Evolutionary conservation across 2,888 invertebrate genomes (phyloP), one percentile per base, ranked within the genome.

Genomic region (Galerucella nymphaeae): DNA sequence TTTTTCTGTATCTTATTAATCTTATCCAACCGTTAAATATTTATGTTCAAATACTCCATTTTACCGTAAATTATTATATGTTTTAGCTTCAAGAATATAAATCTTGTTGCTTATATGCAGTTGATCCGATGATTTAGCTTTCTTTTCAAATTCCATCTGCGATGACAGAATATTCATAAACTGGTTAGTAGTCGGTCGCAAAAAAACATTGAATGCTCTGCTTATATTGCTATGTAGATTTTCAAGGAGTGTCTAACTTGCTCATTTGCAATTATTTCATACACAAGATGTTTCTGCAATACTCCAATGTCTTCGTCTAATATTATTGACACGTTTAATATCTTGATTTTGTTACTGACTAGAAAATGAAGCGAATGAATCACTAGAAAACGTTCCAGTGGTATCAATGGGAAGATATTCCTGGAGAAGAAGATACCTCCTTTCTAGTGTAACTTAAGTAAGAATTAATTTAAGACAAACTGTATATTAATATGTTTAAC

Each of bases 121-220:
- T 65, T 68, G 72, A 69, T 75, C 74, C 68, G 77, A 75, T 73
- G 77, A 71, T 66, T 73, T 71, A 74, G 75, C 75, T 77, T 77
- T 77, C 77, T 77, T 76, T 76, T 73, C 74, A 70, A 75, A 76
- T 77, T 76, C 77, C 77, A 72, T 76, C 55, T 53, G 68, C 69
- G 73, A 75, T 72, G 66, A 72, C n/a, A 71, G 77, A 76, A 77
- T 77, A 77, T 77, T 76, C 77, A 77, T 77, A 66, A 77, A 77
- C 75, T 76, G 75, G 76, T 77, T 76, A 70, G 5, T 6, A 71
- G 64, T 50, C 66, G 63, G 50, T 20, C 23, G 50, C 61, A 62
- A 59, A 59, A 70, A 75, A 72, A 71, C 64, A n/a, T n/a, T n/a
- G 62, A 57, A 63, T 59, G 62, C 57, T 69, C 70, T 73, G 68